phyloP scores from a whole-genome alignment of 2,888 invertebrate species.

The Trachelus tabidus region DNA sequence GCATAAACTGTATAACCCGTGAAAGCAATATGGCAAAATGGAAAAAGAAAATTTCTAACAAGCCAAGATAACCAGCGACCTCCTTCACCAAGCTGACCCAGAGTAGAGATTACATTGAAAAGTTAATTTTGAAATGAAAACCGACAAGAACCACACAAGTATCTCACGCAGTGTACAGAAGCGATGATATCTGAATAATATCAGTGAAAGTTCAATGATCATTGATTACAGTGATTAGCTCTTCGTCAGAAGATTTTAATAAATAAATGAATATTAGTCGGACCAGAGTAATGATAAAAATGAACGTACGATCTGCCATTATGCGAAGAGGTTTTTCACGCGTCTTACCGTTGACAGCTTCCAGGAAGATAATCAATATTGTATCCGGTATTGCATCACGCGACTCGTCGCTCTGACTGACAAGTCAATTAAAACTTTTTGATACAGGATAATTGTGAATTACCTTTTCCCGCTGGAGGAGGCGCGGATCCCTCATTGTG shows the following conservation, averaged over 20 bases:
- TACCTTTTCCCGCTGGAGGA: slow-evolving; percentile 64
- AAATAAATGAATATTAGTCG: not conserved
- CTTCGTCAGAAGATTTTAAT: not conserved
- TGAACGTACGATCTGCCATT: not conserved
- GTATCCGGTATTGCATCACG: not conserved
- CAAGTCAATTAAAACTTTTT: not conserved
- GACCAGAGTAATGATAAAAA: not conserved
- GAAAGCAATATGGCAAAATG: slow-evolving; percentile 1
- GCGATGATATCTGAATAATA: not conserved
- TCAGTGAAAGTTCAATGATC: not conserved
- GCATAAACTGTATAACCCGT: not conserved
- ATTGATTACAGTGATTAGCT: not conserved
- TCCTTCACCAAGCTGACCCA: slow-evolving; percentile 39
- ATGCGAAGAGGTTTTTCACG: not conserved
- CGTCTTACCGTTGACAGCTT: not conserved
- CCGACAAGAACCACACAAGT: not conserved
- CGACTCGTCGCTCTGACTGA: not conserved
- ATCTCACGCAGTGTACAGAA: not conserved
- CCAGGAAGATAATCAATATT: not conserved
- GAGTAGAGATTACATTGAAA: not conserved
- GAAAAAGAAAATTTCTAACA: slow-evolving; percentile 6
- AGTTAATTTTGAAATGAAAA: not conserved
- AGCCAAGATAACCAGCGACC: slow-evolving; percentile 18
- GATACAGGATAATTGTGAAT: slow-evolving; percentile 32
- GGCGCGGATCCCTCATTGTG: slow-evolving; percentile 68